These are phyloP conservation scores for Bettongia penicillata DNA, from an alignment of 2,113 vertebrate species.

Conservation along the genomic window DNA sequence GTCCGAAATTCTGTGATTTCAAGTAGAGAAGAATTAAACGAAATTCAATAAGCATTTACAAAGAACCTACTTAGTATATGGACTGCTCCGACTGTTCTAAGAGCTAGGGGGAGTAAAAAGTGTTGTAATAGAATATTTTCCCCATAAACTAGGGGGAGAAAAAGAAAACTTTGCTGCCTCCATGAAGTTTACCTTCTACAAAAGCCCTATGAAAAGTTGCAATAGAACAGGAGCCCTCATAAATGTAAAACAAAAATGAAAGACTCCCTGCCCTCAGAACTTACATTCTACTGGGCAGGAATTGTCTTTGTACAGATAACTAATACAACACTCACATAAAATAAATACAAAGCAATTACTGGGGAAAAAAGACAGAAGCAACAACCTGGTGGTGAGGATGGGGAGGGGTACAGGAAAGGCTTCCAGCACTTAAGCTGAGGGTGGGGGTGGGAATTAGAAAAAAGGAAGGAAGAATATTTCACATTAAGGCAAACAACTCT, in stretches of 20 bases:
- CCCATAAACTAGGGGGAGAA: background rate
- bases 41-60: too few relatives aligned
- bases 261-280: background rate
- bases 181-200: background rate
- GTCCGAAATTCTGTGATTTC: too few relatives aligned
- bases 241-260: background rate
- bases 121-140: background rate
- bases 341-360: background rate
- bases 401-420: background rate
- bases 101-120: background rate
- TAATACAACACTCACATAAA: background rate
- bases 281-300: background rate
- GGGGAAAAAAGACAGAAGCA: background rate
- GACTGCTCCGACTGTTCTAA: background rate
- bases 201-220: background rate
- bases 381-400: background rate
- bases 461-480: background rate
- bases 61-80: background rate
- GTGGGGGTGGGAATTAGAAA: background rate
- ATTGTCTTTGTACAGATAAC: background rate
- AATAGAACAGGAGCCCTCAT: background rate
- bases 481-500: background rate
- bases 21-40: background rate
- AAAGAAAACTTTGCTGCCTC: background rate
- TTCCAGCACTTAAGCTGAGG: background rate